A percentile compares a stretch with the other conserved stretches of the same genome.
These are phyloP conservation scores for Mastomys natalensis DNA, from an alignment of 2,113 vertebrate genomes.

Conservation along the genomic window DNA sequence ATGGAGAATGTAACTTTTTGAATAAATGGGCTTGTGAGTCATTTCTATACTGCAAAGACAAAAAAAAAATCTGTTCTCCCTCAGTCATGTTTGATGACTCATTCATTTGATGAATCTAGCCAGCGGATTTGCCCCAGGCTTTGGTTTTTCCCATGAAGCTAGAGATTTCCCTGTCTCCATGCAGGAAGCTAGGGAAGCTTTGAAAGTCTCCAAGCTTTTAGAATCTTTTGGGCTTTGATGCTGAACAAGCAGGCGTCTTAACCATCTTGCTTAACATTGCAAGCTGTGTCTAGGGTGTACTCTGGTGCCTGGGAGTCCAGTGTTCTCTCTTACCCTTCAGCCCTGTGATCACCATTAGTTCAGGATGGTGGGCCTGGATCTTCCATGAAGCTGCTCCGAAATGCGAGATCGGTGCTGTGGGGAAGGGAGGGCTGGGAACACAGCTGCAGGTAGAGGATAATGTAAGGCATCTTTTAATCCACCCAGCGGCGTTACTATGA, in stretches of 20 bases:
- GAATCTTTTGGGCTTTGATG: constrained; percentile 18
- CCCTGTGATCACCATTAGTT: neutral
- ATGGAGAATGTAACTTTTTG: constrained; percentile 52
- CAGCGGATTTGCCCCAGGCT: constrained; percentile 60
- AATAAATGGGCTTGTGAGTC: constrained; percentile 71
- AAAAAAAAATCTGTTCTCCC: constrained; percentile 53
- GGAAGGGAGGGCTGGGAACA: neutral
- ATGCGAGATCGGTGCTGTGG: neutral
- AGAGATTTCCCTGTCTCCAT: constrained; percentile 22
- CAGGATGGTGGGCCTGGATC: neutral
- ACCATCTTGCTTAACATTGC: constrained; percentile 15
- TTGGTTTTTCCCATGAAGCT: constrained; percentile 57
- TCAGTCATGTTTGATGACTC: neutral
- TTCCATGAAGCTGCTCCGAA: neutral
- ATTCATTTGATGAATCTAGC: constrained; percentile 64
- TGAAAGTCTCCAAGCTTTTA: neutral
- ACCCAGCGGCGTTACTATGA: neutral
- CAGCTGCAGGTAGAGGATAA: neutral
- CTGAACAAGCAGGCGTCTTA: neutral
- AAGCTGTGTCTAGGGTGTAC: neutral
- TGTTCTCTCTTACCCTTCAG: neutral
- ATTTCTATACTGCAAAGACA: constrained; percentile 55
- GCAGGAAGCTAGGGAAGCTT: constrained; percentile 70
- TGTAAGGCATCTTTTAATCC: neutral
- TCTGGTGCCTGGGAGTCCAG: neutral